Evolutionary conservation across 2,888 invertebrate genomes (phyloP), one percentile per base, ranked within the genome.

Genomic region (Heliconius charithonia): DNA sequence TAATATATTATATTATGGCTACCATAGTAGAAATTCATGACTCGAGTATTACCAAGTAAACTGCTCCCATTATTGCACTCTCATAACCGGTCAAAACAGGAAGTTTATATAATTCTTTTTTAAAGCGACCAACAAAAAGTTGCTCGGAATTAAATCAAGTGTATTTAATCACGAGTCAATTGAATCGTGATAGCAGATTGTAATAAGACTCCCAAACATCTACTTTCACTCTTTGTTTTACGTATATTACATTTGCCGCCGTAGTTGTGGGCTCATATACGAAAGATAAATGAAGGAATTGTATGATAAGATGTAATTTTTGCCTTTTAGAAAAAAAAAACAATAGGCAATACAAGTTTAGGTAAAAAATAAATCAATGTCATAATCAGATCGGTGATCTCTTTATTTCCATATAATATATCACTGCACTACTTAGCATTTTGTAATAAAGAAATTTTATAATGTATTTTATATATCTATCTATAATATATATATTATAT

Each of bases 1-100:
- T 27, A n/a, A n/a, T n/a, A n/a, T n/a, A n/a, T n/a, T n/a, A 66
- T 51, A 41, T 16, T n/a, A 67, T n/a, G 37, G 3, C 10, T 22
- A n/a, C 37, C 66, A 22, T 37, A 13, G 67, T 67, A 25, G 22
- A 67, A 41, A 67, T n/a, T 13, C n/a, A 41, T n/a, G 13, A 45
- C 13, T 45, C 12, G 41, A 51, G 29, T 70, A 45, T 45, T 27
- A 45, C 45, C n/a, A 29, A 70, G 37, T 45, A 10, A 37, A 29
- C 41, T 76, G 76, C 76, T 76, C 76, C 41, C 76, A 27, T 76
- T 76, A 69, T 76, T 59, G 29, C 41, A 62, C 62, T 59, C 59
- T 32, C 22, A 45, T 4, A 76, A 76, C 76, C 62, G 62, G 70
- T 70, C 45, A 22, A 76, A 62, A 70, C 62, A 29, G 62, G 62